Conservation (phyloP, 64 coral and sea anemone species). For the Catalaphyllia jardinei region DNA sequence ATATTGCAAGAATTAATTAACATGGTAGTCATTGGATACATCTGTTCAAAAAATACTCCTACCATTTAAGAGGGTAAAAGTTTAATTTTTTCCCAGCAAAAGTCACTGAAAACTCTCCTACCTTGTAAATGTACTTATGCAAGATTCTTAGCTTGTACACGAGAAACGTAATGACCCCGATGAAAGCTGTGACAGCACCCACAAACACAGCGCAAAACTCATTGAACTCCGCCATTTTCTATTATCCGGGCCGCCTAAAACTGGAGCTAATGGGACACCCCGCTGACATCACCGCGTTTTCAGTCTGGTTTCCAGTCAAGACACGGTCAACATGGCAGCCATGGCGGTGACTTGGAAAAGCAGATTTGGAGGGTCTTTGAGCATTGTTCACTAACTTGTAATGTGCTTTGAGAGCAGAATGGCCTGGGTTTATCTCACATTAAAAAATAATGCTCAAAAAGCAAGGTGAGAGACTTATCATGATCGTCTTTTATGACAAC, state of each 20-base stretch:
- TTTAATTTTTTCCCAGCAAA: not conserved
- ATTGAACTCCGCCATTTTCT: not conserved
- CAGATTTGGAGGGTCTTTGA: not conserved
- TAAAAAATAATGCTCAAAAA: not conserved
- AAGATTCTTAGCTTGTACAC: conserved; percentile 30
- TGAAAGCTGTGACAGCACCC: not conserved
- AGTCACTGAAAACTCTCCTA: not conserved
- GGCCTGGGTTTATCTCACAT: not conserved
- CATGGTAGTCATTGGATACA: too few relatives aligned
- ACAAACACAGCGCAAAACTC: not conserved
- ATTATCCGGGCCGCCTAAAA: not conserved
- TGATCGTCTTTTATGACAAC: too few relatives aligned
- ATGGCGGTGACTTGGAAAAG: not conserved
- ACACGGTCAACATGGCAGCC: not conserved
- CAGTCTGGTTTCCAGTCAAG: not conserved
- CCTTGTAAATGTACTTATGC: conserved; percentile 38
- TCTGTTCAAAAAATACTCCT: not conserved
- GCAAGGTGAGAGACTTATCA: not conserved
- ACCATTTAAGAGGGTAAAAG: not conserved
- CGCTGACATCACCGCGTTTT: not conserved
- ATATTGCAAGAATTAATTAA: not conserved
- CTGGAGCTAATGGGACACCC: not conserved
- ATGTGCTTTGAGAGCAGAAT: not conserved
- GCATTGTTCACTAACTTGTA: not conserved
- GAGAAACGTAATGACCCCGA: not conserved